phyloP scores from a whole-genome alignment of 2,797 vertebrate genomes.

The Melanotaenia pygmaea region DNA sequence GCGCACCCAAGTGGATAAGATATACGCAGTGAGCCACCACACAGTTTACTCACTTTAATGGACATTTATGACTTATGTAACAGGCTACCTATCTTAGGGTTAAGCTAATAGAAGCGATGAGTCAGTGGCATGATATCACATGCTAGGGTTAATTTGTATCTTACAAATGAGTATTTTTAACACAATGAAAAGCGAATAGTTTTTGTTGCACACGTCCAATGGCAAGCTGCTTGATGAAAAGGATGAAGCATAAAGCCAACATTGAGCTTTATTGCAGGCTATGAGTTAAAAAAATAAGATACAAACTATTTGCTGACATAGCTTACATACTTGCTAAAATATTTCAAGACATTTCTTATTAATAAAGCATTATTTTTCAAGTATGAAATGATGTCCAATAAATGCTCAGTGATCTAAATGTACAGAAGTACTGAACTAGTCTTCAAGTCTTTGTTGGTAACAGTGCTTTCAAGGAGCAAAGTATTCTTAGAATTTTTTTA shows the following conservation, averaged over 20 bases:
- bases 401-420: too few relatives aligned
- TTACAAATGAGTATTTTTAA: conserved; percentile 58
- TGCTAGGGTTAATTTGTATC: background rate
- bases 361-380: background rate
- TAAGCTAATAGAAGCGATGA: background rate
- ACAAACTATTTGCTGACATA: background rate
- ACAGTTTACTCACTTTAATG: background rate
- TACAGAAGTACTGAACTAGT: background rate
- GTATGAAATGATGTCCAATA: background rate
- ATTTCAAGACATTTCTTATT: background rate
- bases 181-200: conserved; percentile 70
- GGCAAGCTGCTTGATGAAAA: conserved; percentile 20
- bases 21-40: background rate
- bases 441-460: background rate
- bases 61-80: conserved; percentile 17
- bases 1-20: conserved; percentile 32
- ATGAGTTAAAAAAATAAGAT: background rate
- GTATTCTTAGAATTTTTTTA: background rate
- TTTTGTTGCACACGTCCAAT: conserved; percentile 7
- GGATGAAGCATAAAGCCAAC: conserved; percentile 1
- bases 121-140: background rate
- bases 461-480: background rate
- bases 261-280: background rate
- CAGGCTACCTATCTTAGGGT: background rate
- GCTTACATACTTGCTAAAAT: background rate